Evolutionary conservation across 2,797 vertebrate genomes (phyloP), one percentile per base, ranked within the genome.

Genomic region (Clarias laeviceps): DNA sequence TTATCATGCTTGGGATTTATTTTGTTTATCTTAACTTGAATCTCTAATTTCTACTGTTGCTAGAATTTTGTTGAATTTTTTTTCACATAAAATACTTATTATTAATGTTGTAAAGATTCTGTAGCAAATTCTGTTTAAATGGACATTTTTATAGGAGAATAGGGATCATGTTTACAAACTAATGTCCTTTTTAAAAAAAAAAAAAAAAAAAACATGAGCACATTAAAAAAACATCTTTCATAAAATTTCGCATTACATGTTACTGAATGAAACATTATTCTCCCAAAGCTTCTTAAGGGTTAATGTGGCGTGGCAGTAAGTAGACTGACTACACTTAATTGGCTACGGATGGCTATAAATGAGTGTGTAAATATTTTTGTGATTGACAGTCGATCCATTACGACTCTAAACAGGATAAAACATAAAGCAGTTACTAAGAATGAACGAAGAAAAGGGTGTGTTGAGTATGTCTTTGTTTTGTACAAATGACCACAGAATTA

Each of bases 231-330:
- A 37, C 37, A 5, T 37, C 37, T 37, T 37, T 37, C 84, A 83
- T 82, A 40, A 76, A 14, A 22, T 65, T 85, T 69, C 56, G 68
- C 68, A n/a, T 32, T 85, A 70, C 54, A 61, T 83, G 82, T 56
- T 56, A 29, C 29, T 84, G 45, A 80, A 84, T 84, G 34, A n/a
- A 62, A 85, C 64, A 57, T 82, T 89, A 82, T 70, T 82, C 66
- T 6, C 54, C 66, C 40, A 89, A 90, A 84, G 85, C 85, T 85
- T 86, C 85, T 90, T 90, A 88, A 88, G 82, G 72, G 37, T 82
- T 88, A 69, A 70, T 70, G 18, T 32, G 29, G 15, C 8, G 11
- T 57, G 27, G 29, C 9, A 59, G 29, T 76, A 11, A 0, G 9
- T 77, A 17, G 45, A 45, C 22, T 59, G n/a, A 20, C 17, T 34